Evolutionary conservation across 2,113 vertebrate species (phyloP), one percentile per base, ranked within the genome.

Genomic region (Origma solitaria): DNA sequence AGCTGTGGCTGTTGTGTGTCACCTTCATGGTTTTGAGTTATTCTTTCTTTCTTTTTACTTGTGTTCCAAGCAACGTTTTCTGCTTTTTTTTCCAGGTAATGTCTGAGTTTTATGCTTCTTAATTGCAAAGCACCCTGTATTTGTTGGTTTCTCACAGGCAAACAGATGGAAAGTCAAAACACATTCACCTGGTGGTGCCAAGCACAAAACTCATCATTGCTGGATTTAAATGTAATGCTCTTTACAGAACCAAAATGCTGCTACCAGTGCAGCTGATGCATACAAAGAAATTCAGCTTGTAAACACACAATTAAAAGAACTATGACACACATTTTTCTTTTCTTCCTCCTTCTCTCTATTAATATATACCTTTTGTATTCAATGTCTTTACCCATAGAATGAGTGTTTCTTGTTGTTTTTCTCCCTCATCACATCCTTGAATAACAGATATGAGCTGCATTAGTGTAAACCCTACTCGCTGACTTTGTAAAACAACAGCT

Each of bases 161-260:
- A 62, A 86, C 28, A 77, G 88, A 58, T 90, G 75, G 50, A 77
- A 83, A 86, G 17, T 70, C 35, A 86, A 81, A 94, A 68, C 12
- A 31, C 22, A 75, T 76, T 92, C 45, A 71, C 18, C 62, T 66
- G 42, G 27, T 78, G 38, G 27, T 90, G 47, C 58, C 68, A 86
- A 77, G 71, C 66, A 80, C 44, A 35, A 49, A 86, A 47, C 47
- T 66, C 31, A 40, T 73, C 58, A 35, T 35, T 83, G 13, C 69
- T 87, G 51, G 54, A 81, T 70, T 86, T 61, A 62, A 86, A 88
- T 78, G 22, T 56, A 58, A 72, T 1, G 1, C 33, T 64, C 58
- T 91, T 83, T 88, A 66, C 31, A 75, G 62, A 73, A 90, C 60
- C 19, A 54, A 86, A 85, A 75, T 66, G n/a, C 30, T 80, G 33